Base-by-base conservation (phyloP, 2,797 vertebrate species). In the Gymnoscopelus braueri region DNA sequence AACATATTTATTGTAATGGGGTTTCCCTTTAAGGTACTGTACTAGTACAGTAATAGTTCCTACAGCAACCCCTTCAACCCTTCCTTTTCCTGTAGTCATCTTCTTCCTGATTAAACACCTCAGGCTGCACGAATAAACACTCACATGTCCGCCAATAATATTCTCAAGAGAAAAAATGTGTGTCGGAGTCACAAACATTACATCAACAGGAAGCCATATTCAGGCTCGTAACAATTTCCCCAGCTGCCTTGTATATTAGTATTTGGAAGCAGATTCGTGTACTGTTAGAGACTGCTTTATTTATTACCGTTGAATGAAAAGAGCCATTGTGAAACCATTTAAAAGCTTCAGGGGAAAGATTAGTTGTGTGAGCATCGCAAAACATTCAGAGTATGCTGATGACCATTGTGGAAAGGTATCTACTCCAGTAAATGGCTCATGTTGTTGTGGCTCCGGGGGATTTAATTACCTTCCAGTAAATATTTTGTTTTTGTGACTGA, bases 381-480 rank as follows among this genome's bases (percentile, higher is more conserved):
- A 58, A 79, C 56, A 9, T 60, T 57, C 67, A 59, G 65, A 62
- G 68, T 67, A 68, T 54, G 19, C 74, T 57, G 69, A 80, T 83
- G 76, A 71, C 64, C 55, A 49, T 8, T 11, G 63, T 35, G 23
- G 29, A 76, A 71, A 53, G 13, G 71, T 58, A 70, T 79, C 65
- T 60, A 7, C 39, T 72, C 71, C 76, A 59, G 78, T 81, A 86
- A 85, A 86, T 66, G 66, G 57, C 69, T 24, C 26, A 53, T 39
- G 76, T 68, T 75, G 66, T 69, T 66, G 68, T 66, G 57, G 24
- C 51, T 53, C 60, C 3, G 58, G 55, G 50, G 19, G 29, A 65
- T 77, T 83, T 84, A 63, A 88, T 80, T 81, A 63, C 71, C 59
- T 78, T 84, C 87, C 82, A 78, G 84, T 91, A 90, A 88, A 88